Percentiles rank a stretch among this genome's conserved stretches.
Conservation (phyloP, 2,113 vertebrate species). For the Grantiella picta region DNA sequence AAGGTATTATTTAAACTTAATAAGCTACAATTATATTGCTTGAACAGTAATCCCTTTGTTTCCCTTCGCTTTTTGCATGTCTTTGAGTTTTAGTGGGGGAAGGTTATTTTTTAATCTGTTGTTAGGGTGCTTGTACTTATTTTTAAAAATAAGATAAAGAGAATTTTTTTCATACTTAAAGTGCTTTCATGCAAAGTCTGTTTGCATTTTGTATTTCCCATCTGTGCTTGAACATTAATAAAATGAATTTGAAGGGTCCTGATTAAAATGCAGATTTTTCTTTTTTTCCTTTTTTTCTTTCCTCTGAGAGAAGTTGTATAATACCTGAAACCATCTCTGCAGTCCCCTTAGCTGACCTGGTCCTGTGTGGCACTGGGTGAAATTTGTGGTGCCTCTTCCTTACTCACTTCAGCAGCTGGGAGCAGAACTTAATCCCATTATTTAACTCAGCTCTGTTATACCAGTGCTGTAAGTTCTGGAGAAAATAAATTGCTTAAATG, state of each 20-base stretch:
- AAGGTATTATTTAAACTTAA: conserved; percentile 71
- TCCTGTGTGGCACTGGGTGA: background rate
- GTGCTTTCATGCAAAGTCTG: background rate
- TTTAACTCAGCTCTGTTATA: background rate
- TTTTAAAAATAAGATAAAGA: conserved; percentile 19
- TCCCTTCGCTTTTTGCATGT: conserved; percentile 43
- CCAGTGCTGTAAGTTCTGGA: background rate
- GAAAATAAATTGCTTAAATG: background rate
- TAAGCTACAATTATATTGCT: conserved; percentile 68
- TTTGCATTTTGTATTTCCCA: background rate
- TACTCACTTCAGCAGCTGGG: background rate
- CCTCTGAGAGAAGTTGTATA: background rate
- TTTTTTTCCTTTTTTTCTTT: background rate
- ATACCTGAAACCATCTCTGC: background rate
- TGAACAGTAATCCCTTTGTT: conserved; percentile 68
- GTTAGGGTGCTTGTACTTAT: background rate
- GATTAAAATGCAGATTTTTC: background rate
- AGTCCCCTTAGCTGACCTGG: background rate
- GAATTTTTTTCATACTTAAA: conserved; percentile 21
- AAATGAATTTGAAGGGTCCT: background rate
- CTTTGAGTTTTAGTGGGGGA: background rate
- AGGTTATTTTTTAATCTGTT: conserved; percentile 1
- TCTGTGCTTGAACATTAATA: conserved; percentile 28
- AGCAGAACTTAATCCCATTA: background rate
- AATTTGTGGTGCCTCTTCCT: background rate